Evolutionary conservation across 2,797 vertebrate species (phyloP), one percentile per base, ranked within the genome.

Genomic region (Cottoperca gobio): DNA sequence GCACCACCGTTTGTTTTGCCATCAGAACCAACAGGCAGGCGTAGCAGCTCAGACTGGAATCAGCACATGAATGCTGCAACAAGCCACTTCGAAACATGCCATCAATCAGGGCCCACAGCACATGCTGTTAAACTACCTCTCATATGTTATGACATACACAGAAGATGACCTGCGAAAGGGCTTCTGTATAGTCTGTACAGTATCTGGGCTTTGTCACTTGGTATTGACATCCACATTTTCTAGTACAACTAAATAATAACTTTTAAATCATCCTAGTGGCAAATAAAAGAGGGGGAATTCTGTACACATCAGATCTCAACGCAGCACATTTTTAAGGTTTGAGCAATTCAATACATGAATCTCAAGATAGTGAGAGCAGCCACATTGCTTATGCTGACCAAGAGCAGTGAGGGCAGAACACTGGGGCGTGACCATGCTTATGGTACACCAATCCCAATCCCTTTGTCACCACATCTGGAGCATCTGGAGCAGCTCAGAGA

Each of bases 1-100:
- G 88, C 90, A 79, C 86, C 89, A 85, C 79, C 64, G 79, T 92
- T 94, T 93, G 86, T 93, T 94, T 93, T 88, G 84, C 84, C 91
- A 91, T 92, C 85, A 90, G 64, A 88, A 88, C 81, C 85, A 91
- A 89, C 78, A 84, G 84, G 70, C 86, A 79, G 82, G 79, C 84
- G 58, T 84, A 82, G 75, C 64, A 61, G 53, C 73, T 78, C 84
- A 61, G 70, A 76, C 78, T 63, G 61, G 73, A 77, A 90, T 85
- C 79, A 80, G 80, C 69, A 86, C 82, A 81, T 54, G 65, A 65
- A 85, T 40, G 57, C 79, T 50, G 67, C 77, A 67, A 79, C 69
- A 71, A 59, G 62, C 79, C 76, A 55, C 66, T 70, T 48, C 70
- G 74, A 57, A 75, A 50, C 66, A 77, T 16, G 64, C 58, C 73